Evolutionary conservation across 2,888 invertebrate species (phyloP).

Genomic region (Agrotis puta): DNA sequence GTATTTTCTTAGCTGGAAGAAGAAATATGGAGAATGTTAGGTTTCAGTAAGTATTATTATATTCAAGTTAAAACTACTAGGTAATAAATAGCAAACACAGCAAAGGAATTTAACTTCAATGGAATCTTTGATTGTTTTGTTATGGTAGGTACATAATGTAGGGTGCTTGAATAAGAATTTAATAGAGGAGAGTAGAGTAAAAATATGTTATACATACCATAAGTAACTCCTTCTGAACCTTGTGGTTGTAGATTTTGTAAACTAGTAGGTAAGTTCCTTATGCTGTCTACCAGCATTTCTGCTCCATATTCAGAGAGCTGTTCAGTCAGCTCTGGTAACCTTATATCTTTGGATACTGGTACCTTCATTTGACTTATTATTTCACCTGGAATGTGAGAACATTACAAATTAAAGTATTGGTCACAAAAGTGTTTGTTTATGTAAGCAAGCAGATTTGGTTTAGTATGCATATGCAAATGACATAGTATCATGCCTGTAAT

Average conservation of each 20-base stretch:
- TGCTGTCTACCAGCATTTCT: constrained; percentile 91
- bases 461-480: neutral
- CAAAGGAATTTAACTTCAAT: neutral
- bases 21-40: constrained; percentile 39
- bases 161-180: neutral
- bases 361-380: constrained; percentile 92
- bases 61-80: neutral
- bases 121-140: neutral
- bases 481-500: no score
- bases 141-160: neutral
- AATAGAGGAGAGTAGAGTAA: neutral
- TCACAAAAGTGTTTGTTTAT: no score
- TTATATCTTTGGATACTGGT: constrained; percentile 90
- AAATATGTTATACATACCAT: constrained; percentile 90
- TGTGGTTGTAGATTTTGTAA: constrained; percentile 92
- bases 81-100: neutral
- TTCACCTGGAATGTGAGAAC: constrained; percentile 84
- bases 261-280: constrained; percentile 91
- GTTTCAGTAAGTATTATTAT: neutral
- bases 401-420: no score
- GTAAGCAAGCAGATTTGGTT: neutral
- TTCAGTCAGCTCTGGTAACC: constrained; percentile 92
- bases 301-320: constrained; percentile 93
- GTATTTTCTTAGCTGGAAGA: constrained; percentile 94
- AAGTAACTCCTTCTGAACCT: constrained; percentile 91